Percentiles rank a stretch among this genome's conserved stretches.
phyloP scores from a whole-genome alignment of 2,797 vertebrate genomes.

The Loris lydekkerianus region DNA sequence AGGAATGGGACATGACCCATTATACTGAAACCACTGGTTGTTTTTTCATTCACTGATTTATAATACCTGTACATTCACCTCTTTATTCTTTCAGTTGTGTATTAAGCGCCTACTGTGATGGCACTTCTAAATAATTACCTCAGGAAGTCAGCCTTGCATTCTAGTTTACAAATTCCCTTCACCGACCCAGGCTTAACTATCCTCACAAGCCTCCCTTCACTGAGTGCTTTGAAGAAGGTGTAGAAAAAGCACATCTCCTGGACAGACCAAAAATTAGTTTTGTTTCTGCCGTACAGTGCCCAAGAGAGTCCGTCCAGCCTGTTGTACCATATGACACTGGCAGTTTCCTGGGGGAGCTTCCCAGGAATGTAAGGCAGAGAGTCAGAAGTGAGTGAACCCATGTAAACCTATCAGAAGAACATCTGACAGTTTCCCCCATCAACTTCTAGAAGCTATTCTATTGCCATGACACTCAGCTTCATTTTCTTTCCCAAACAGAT shows the following conservation, averaged over 20 bases:
- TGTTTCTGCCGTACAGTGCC: conserved; percentile 82
- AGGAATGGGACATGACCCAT: not conserved
- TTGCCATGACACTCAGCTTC: conserved; percentile 54
- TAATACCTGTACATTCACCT: not conserved
- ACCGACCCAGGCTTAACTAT: conserved; percentile 68
- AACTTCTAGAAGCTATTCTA: conserved; percentile 77
- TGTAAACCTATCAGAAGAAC: conserved; percentile 73
- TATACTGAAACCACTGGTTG: not conserved
- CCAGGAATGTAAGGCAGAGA: conserved; percentile 79
- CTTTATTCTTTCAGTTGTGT: not conserved
- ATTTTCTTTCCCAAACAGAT: conserved; percentile 81
- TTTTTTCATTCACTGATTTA: not conserved
- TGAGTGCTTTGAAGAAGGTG: conserved; percentile 81
- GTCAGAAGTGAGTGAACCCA: conserved; percentile 72
- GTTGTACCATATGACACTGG: conserved; percentile 81
- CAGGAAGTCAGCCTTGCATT: not conserved
- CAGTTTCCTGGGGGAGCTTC: conserved; percentile 86
- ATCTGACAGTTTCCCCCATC: conserved; percentile 78
- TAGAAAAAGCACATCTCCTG: conserved; percentile 83
- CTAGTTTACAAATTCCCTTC: conserved; percentile 64
- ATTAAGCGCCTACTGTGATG: not conserved
- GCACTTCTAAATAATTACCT: conserved; percentile 2
- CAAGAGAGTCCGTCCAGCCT: conserved; percentile 82
- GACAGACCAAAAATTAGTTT: conserved; percentile 87
- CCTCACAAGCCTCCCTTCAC: conserved; percentile 75